A percentile compares a stretch with the other conserved stretches of the same genome.
Evolutionary conservation across 2,797 vertebrate genomes (phyloP).

Genomic region (Iguana delicatissima): DNA sequence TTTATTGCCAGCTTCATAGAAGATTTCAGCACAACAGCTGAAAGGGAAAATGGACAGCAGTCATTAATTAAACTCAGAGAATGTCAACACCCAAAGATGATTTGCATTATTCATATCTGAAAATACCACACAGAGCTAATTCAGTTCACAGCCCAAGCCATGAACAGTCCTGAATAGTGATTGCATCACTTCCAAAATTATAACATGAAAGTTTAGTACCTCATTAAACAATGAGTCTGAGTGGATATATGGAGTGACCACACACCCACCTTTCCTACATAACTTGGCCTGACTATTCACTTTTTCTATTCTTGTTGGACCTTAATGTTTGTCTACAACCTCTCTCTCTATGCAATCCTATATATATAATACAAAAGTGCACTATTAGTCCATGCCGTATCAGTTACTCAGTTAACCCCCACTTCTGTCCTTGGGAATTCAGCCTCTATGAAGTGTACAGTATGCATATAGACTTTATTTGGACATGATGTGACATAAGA

Average conservation of each 20-base stretch:
- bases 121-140: neutral
- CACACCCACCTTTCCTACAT: neutral
- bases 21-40: neutral
- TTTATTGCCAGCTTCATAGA: neutral
- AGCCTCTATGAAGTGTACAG: neutral
- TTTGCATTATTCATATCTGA: neutral
- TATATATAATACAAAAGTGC: neutral
- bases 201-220: neutral
- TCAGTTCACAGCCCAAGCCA: neutral
- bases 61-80: neutral
- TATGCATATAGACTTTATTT: neutral
- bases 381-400: neutral
- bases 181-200: neutral
- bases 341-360: neutral
- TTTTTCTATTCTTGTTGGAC: neutral
- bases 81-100: neutral
- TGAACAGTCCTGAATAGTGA: neutral
- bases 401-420: neutral
- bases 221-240: neutral
- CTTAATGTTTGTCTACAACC: neutral
- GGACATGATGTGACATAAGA: neutral
- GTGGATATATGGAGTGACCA: neutral
- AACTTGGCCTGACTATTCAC: neutral
- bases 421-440: neutral
- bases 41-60: neutral